These are phyloP conservation scores for Muscicapa comitata DNA, from an alignment of 2,797 vertebrate genomes.

Conservation along the genomic window DNA sequence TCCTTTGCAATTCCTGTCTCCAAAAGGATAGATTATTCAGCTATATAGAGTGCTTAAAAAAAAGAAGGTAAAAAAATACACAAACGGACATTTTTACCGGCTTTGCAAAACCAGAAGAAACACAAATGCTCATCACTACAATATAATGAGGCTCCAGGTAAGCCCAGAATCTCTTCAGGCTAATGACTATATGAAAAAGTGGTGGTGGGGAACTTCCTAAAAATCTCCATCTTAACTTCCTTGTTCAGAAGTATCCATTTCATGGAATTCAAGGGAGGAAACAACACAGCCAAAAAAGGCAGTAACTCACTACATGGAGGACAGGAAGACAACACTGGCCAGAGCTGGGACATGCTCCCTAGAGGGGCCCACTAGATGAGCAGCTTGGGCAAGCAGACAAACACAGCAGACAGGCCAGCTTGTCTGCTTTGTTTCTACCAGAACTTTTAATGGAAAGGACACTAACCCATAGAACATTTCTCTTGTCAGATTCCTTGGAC, in stretches of 20 bases:
- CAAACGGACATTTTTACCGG: neutral
- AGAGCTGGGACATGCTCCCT: neutral
- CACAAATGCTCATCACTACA: neutral
- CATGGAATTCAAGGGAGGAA: neutral
- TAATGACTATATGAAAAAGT: neutral
- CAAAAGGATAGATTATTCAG: neutral
- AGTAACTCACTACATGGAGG: neutral
- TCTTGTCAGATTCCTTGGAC: constrained; percentile 42
- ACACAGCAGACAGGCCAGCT: neutral
- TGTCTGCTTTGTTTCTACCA: constrained; percentile 38
- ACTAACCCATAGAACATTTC: constrained; percentile 33
- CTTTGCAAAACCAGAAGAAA: neutral
- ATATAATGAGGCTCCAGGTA: neutral
- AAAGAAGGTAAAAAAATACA: rapidly evolving
- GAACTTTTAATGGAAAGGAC: constrained; percentile 28
- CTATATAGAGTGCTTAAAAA: neutral
- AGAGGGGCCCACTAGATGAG: neutral
- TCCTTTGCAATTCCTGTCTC: neutral
- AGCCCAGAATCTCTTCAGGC: neutral
- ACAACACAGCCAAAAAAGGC: neutral
- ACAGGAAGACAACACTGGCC: neutral
- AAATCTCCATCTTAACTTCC: neutral
- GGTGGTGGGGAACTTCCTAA: neutral
- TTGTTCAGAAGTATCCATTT: neutral
- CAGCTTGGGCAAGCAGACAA: neutral